phyloP scores from a whole-genome alignment of 2,113 vertebrate species.

The Sander lucioperca region DNA sequence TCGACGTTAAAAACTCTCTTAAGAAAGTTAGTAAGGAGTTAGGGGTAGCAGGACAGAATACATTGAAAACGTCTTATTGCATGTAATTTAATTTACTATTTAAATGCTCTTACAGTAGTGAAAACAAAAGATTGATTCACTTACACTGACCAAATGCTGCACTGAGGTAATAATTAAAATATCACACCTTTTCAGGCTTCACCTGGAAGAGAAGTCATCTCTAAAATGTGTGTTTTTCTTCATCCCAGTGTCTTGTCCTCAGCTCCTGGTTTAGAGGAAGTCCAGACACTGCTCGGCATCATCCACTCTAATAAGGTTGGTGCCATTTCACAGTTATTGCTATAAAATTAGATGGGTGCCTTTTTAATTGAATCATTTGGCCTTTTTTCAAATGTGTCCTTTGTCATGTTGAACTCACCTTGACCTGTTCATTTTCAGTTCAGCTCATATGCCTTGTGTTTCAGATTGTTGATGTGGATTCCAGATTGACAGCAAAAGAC shows the following conservation, averaged over 20 bases:
- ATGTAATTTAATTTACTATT: no score
- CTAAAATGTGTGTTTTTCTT: constrained; percentile 23
- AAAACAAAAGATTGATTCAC: neutral
- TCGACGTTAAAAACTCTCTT: neutral
- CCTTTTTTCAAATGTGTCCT: neutral
- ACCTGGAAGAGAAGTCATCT: neutral
- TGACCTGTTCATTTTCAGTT: neutral
- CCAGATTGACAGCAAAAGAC: constrained; percentile 86
- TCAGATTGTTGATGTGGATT: constrained; percentile 84
- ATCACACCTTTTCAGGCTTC: neutral
- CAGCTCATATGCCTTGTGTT: constrained; percentile 51
- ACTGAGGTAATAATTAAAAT: neutral
- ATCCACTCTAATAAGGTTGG: constrained; percentile 88
- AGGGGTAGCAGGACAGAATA: neutral
- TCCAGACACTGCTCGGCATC: constrained; percentile 87
- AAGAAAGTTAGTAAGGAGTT: no score
- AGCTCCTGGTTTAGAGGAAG: constrained; percentile 86
- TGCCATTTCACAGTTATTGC: constrained; percentile 23
- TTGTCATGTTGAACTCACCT: neutral
- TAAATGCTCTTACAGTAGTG: neutral
- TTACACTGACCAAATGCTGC: neutral
- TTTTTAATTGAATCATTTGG: neutral
- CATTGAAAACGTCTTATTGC: neutral
- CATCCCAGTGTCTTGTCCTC: constrained; percentile 87
- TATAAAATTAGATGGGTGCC: neutral